Evolutionary conservation across 2,113 vertebrate genomes (phyloP), one percentile per base, ranked within the genome.

Genomic region (Corythaixoides concolor): DNA sequence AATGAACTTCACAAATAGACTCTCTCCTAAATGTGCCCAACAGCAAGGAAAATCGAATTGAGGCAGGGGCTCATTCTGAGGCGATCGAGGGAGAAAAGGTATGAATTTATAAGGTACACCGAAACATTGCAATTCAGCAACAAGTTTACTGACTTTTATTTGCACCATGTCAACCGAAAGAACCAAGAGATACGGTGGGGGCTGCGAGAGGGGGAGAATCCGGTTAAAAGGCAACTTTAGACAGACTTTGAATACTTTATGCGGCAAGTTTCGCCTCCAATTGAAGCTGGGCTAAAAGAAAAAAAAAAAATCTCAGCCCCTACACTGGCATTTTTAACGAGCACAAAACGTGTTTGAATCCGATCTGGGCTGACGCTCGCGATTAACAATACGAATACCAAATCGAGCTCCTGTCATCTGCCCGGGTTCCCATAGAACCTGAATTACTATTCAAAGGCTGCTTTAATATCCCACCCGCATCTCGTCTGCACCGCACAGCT

Each of bases 31-130:
- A 99, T 99, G 99, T 98, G 98, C 96, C 97, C 98, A 99, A 98
- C 98, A 99, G 99, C 99, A 99, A 98, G 99, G 99, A 99, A 99
- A 99, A 99, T 99, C 98, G 98, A 98, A 99, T 99, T 99, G 99
- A 99, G 98, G 95, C 98, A 98, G 98, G 97, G 98, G 93, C 98
- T 98, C 98, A 97, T 99, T 99, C 98, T 98, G 98, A 98, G 96
- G 98, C 98, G 98, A 98, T 98, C 97, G 98, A 98, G 98, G 98
- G 99, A 98, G 99, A 99, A 99, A 98, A 98, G 98, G 98, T 99
- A 98, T 99, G 99, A 99, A 99, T 99, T 99, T 99, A 99, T 99
- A 99, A 99, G 99, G 98, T 99, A 98, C 98, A 99, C 98, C 98
- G 98, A 99, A 99, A 99, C 99, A 99, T 99, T 98, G 99, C 99